Conservation (phyloP, 2,797 vertebrate genomes). For the Anisognathus igniventris region DNA sequence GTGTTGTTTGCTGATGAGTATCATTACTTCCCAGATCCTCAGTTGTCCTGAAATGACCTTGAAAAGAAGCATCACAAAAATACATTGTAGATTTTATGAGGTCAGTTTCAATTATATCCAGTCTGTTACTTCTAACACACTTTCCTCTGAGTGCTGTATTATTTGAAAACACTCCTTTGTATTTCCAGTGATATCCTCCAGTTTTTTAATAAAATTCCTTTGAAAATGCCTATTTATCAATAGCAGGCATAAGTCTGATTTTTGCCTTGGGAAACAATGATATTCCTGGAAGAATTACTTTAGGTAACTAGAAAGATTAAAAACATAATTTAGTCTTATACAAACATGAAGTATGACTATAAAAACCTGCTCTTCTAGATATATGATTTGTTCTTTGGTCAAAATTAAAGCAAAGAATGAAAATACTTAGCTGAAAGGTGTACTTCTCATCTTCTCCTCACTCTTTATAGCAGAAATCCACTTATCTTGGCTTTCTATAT, state of each 20-base stretch:
- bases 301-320: slow-evolving; percentile 46
- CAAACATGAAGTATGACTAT: slow-evolving; percentile 18
- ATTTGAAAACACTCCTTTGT: slow-evolving; percentile 17
- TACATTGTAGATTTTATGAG: slow-evolving; percentile 38
- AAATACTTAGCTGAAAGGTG: slow-evolving; percentile 25
- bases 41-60: slow-evolving; percentile 69
- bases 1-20: neutral
- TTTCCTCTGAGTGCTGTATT: slow-evolving; percentile 13
- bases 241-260: neutral
- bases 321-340: slow-evolving; percentile 55
- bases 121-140: slow-evolving; percentile 24
- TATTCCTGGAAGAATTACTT: slow-evolving; percentile 34
- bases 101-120: slow-evolving; percentile 54
- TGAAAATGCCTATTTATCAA: slow-evolving; percentile 36
- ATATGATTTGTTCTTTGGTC: neutral
- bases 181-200: neutral
- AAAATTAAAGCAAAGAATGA: slow-evolving; percentile 33
- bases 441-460: neutral
- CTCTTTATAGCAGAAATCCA: neutral
- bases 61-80: slow-evolving; percentile 34
- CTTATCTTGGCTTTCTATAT: slow-evolving; percentile 44
- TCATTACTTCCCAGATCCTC: neutral
- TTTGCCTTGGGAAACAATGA: slow-evolving; percentile 34
- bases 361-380: neutral
- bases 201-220: slow-evolving; percentile 43